phyloP scores from a whole-genome alignment of 1,140 invertebrate species.

The Drosophila burlai region DNA sequence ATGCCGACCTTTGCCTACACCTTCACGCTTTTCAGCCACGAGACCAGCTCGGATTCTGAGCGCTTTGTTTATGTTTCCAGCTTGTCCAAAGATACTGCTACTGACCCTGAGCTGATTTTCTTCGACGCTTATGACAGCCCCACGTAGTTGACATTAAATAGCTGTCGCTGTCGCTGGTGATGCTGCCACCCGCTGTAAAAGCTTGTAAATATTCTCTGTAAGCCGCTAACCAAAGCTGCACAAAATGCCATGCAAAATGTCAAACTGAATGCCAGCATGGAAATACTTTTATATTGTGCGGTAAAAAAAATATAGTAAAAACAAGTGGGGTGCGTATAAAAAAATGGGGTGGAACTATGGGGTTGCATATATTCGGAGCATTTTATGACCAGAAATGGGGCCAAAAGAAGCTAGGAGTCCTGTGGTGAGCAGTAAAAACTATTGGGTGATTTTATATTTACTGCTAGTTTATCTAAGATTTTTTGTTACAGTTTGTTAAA shows the following conservation, averaged over 20 bases:
- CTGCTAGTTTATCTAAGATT: not conserved
- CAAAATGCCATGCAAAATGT: constrained; percentile 53
- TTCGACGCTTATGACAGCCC: constrained; percentile 58
- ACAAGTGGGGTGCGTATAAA: constrained; percentile 15
- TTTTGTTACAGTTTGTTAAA: not conserved
- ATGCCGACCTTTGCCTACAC: constrained; percentile 71
- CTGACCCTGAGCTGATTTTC: constrained; percentile 74
- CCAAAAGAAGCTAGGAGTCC: not conserved
- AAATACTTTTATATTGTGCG: constrained; percentile 36
- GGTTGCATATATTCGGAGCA: constrained; percentile 6
- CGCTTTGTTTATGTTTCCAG: constrained; percentile 40
- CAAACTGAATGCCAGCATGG: constrained; percentile 34
- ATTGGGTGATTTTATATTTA: not conserved
- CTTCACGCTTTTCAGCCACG: constrained; percentile 44
- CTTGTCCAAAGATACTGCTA: constrained; percentile 31
- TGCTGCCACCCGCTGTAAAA: constrained; percentile 21
- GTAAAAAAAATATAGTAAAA: constrained; percentile 25
- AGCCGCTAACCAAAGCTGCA: constrained; percentile 24
- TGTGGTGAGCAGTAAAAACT: constrained; percentile 23
- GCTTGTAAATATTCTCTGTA: constrained; percentile 40
- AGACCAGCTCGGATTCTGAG: constrained; percentile 29
- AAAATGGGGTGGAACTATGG: constrained; percentile 10
- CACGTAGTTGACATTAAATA: constrained; percentile 58
- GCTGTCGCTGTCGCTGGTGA: not conserved
- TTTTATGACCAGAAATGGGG: constrained; percentile 9